Evolutionary conservation across 2,888 invertebrate genomes (phyloP).

Genomic region (Ophion ellenae): DNA sequence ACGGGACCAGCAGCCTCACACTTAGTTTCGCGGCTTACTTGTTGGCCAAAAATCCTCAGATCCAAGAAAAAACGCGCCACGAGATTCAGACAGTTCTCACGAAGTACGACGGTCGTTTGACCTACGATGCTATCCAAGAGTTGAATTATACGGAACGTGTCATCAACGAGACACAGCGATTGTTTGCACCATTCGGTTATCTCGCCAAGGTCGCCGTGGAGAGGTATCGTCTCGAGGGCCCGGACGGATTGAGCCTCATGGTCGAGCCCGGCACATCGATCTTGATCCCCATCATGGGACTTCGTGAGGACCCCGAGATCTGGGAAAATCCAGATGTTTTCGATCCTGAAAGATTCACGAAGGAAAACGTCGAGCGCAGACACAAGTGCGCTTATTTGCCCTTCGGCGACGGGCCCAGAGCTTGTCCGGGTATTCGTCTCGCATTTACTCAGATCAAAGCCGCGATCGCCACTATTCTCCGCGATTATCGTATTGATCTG

Average conservation of each 20-base stretch:
- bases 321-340: constrained; percentile 65
- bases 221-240: not conserved
- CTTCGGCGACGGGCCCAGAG: constrained; percentile 67
- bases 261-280: constrained; percentile 69
- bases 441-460: constrained; percentile 64
- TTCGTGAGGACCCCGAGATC: constrained; percentile 64
- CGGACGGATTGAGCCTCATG: constrained; percentile 69
- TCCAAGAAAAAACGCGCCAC: constrained; percentile 83
- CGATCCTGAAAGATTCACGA: constrained; percentile 65
- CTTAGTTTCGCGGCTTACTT: constrained; percentile 83
- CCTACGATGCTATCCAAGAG: constrained; percentile 83
- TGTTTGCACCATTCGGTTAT: constrained; percentile 57
- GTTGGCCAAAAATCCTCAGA: constrained; percentile 81
- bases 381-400: constrained; percentile 57
- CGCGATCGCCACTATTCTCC: constrained; percentile 56
- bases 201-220: not conserved
- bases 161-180: constrained; percentile 72
- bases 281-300: constrained; percentile 62
- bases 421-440: constrained; percentile 64
- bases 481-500: constrained; percentile 54
- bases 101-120: constrained; percentile 79
- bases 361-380: constrained; percentile 26
- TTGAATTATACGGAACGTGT: constrained; percentile 85
- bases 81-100: constrained; percentile 81
- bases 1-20: constrained; percentile 84